Percentiles rank a stretch among this genome's conserved stretches.
Conservation (phyloP, 2,888 invertebrate genomes). For the Spodoptera exigua region DNA sequence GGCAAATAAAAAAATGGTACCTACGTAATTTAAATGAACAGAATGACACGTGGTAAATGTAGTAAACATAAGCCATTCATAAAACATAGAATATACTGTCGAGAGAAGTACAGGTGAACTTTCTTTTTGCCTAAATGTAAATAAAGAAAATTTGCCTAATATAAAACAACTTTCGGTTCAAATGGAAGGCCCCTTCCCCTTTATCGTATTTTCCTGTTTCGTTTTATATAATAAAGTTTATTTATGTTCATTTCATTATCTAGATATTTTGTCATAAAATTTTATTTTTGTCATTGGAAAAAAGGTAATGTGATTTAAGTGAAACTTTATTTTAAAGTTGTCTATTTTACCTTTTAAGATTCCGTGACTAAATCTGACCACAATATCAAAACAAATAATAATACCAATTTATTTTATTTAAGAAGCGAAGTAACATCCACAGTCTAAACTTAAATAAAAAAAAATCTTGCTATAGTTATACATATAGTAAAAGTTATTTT, state of each 20-base stretch:
- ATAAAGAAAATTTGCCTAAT: conserved; percentile 73
- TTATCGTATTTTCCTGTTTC: conserved; percentile 71
- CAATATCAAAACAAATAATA: too few relatives aligned
- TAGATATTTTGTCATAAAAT: conserved; percentile 61
- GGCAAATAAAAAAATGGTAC: too few relatives aligned
- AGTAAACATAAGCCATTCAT: conserved; percentile 48
- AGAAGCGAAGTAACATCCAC: too few relatives aligned
- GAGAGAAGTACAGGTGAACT: conserved; percentile 63
- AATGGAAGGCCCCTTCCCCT: conserved; percentile 70
- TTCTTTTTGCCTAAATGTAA: conserved; percentile 68
- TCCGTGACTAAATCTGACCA: too few relatives aligned
- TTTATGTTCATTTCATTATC: conserved; percentile 69
- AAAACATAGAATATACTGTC: conserved; percentile 62
- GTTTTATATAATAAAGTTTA: conserved; percentile 66
- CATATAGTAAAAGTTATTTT: too few relatives aligned
- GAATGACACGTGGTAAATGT: background rate
- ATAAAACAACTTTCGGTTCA: conserved; percentile 73
- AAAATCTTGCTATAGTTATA: too few relatives aligned
- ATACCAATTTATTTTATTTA: too few relatives aligned
- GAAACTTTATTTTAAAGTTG: conserved; percentile 17
- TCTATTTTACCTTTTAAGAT: background rate
- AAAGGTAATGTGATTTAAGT: conserved; percentile 25
- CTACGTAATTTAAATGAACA: conserved; percentile 3
- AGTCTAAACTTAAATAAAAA: too few relatives aligned
- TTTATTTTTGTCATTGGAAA: conserved; percentile 39